Evolutionary conservation across 2,113 vertebrate species (phyloP), one percentile per base, ranked within the genome.

Genomic region (Phaethon lepturus): DNA sequence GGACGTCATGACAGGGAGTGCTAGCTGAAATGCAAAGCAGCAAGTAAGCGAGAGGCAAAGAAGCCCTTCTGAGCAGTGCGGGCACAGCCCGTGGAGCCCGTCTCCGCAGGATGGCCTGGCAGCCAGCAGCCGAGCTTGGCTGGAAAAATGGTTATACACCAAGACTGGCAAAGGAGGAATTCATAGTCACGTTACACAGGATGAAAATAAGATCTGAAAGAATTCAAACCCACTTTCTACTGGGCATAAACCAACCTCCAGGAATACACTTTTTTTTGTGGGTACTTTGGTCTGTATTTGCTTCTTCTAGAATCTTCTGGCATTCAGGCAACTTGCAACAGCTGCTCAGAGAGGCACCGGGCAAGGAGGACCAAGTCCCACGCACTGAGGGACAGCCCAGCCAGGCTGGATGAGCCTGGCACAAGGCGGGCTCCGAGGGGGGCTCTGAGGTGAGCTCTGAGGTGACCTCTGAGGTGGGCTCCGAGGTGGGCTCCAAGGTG

Each of bases 81-180:
- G 26, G 44, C 26, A 6, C 45, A 76, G 58, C 14, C 45, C 10
- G 2, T 72, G 63, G 68, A 68, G 40, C 4, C 64, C 7, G 4
- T 26, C 35, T 38, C 45, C 15, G 3, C 20, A 38, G 28, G 44
- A 22, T 2, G 2, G 11, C 25, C 45, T 60, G 60, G 42, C 49
- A 84, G 59, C 33, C 63, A 56, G 55, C 56, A 47, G 40, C 31
- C 2, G 8, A 81, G 19, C 24, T 44, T 0, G 0, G 6, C 69
- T 64, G 64, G 45, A 55, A 66, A 81, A 89, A 42, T 22, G 5
- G 14, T 66, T 78, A 17, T 28, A 62, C 2, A n/a, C 10, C 4
- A 22, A 16, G 60, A 55, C 5, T 52, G 16, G 38, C 23, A 85
- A 68, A 71, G 47, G 14, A 5, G 18, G 68, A 82, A 66, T 26